Percentiles rank a stretch among this genome's conserved stretches.
These are phyloP conservation scores for Ploceus nigricollis DNA, from an alignment of 2,113 vertebrate genomes.

Conservation along the genomic window DNA sequence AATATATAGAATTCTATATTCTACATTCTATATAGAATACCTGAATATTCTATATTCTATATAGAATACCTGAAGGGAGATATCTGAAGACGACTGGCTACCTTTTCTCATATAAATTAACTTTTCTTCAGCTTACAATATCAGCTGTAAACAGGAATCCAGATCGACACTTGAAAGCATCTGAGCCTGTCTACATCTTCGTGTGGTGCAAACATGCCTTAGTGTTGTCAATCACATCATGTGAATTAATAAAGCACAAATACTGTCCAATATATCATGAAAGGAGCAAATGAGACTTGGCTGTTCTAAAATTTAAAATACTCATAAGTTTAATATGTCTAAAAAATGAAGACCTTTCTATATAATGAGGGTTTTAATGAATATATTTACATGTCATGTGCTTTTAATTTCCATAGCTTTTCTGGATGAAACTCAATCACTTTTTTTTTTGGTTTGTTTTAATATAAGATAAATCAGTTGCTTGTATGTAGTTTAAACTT, in stretches of 20 bases:
- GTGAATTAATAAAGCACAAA: neutral
- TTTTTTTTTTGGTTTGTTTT: neutral
- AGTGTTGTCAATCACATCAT: neutral
- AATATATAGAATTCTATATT: neutral
- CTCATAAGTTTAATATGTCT: neutral
- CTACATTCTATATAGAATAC: neutral
- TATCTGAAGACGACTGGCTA: neutral
- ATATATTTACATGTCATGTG: neutral
- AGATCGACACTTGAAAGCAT: neutral
- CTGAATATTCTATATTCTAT: neutral
- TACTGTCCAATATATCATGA: neutral
- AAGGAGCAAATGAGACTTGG: neutral
- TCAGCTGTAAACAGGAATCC: neutral
- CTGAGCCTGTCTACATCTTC: neutral
- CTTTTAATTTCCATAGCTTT: neutral
- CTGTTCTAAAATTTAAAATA: neutral
- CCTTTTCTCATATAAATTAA: neutral
- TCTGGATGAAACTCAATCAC: neutral
- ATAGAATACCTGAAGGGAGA: neutral
- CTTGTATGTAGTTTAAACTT: neutral
- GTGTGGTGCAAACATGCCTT: neutral
- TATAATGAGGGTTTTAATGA: neutral
- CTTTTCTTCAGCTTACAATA: neutral
- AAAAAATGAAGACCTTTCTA: neutral
- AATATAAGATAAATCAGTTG: neutral